A percentile compares a stretch with the other conserved stretches of the same genome.
These are phyloP conservation scores for Drosophila algonquin DNA, from an alignment of 2,888 invertebrate species.

Conservation along the genomic window DNA sequence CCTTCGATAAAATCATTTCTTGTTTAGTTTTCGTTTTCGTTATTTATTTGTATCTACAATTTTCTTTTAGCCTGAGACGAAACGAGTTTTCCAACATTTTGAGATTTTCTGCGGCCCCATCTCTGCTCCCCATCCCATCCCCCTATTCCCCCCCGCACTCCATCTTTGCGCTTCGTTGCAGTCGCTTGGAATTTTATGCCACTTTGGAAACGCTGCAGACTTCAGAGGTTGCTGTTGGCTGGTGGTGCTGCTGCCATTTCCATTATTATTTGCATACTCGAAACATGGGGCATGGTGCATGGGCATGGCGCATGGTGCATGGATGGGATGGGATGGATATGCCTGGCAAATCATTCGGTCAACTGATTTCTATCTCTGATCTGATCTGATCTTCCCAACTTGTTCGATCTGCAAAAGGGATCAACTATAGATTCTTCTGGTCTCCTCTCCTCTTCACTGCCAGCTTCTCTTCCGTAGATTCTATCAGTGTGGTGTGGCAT, in stretches of 20 bases:
- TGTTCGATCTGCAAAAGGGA: slow-evolving; percentile 1
- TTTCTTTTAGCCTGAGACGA: slow-evolving; percentile 47
- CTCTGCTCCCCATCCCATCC: background rate
- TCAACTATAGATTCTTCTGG: background rate
- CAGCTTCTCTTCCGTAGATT: background rate
- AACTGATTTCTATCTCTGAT: slow-evolving; percentile 39
- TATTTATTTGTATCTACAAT: slow-evolving; percentile 69
- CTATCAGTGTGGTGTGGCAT: background rate
- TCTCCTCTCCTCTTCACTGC: too few relatives aligned
- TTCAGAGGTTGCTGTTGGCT: slow-evolving; percentile 21
- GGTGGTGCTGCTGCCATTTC: slow-evolving; percentile 25
- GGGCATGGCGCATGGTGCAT: slow-evolving; percentile 1
- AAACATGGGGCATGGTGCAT: background rate
- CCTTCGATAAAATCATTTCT: slow-evolving; percentile 13
- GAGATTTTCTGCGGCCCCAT: slow-evolving; percentile 38
- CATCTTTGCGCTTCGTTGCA: slow-evolving; percentile 37
- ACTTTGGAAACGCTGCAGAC: slow-evolving; percentile 29
- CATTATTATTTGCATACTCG: slow-evolving; percentile 46
- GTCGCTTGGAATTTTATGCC: slow-evolving; percentile 46
- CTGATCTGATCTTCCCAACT: slow-evolving; percentile 19
- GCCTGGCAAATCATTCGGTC: slow-evolving; percentile 62
- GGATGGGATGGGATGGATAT: slow-evolving; percentile 32
- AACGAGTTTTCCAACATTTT: slow-evolving; percentile 64
- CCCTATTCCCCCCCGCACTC: background rate
- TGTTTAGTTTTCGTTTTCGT: slow-evolving; percentile 55